phyloP scores from a whole-genome alignment of 2,113 vertebrate genomes.

The Odocoileus hemionus region DNA sequence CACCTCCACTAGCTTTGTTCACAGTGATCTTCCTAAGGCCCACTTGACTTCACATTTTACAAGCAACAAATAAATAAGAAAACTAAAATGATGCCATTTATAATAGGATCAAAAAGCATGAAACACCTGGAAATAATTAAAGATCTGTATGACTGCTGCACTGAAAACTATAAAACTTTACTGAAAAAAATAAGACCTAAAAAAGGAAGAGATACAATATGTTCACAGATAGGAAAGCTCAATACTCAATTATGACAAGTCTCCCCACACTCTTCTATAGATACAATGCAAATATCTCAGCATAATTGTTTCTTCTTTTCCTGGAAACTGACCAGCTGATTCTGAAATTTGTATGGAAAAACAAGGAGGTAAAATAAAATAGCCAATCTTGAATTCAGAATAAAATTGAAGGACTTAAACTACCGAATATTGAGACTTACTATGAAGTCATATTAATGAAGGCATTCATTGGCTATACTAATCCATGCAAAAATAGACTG shows the following conservation, averaged over 20 bases:
- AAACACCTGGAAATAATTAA: neutral
- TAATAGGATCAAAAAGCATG: neutral
- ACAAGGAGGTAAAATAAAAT: neutral
- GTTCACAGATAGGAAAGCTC: neutral
- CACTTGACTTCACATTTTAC: neutral
- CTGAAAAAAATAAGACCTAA: neutral
- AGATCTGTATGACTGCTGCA: neutral
- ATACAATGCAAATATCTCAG: neutral
- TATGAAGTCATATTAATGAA: neutral
- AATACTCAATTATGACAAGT: neutral
- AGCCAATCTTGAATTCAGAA: neutral
- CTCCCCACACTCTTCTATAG: neutral
- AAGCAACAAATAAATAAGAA: neutral
- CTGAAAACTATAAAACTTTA: neutral
- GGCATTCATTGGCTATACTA: neutral
- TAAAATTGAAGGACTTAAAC: neutral
- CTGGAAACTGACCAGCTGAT: neutral
- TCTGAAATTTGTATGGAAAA: neutral
- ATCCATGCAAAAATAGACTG: neutral
- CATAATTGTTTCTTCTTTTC: neutral
- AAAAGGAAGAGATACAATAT: neutral
- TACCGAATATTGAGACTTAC: neutral
- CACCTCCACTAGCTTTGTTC: neutral
- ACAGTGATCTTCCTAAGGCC: neutral
- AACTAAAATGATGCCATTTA: neutral